A percentile compares a stretch with the other conserved stretches of the same genome.
These are phyloP conservation scores for Mus musculus DNA, from an alignment of 2,113 vertebrate genomes.

Conservation along the genomic window GRCm39 chrX:150016001-150016500, in stretches of 20 bases:
- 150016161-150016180: slow-evolving; percentile 92
- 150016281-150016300: too few relatives aligned
- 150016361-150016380: slow-evolving; percentile 48
- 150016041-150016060: slow-evolving; percentile 77
- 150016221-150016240: slow-evolving; percentile 73
- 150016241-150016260: slow-evolving; percentile 8
- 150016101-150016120: slow-evolving; percentile 74
- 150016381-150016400: slow-evolving; percentile 49
- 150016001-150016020: slow-evolving; percentile 93
- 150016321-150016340: neutral
- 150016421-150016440: too few relatives aligned
- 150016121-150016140: slow-evolving; percentile 81
- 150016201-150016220: slow-evolving; percentile 68
- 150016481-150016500: too few relatives aligned
- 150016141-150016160: slow-evolving; percentile 87
- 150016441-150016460: too few relatives aligned
- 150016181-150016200: slow-evolving; percentile 87
- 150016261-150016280: too few relatives aligned
- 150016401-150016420: too few relatives aligned
- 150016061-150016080: slow-evolving; percentile 85
- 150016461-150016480: too few relatives aligned
- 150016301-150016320: too few relatives aligned
- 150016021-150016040: slow-evolving; percentile 90
- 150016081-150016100: slow-evolving; percentile 65
- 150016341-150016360: slow-evolving; percentile 38